Evolutionary conservation across 2,888 invertebrate species (phyloP).

Genomic region (Mythimna albipuncta): DNA sequence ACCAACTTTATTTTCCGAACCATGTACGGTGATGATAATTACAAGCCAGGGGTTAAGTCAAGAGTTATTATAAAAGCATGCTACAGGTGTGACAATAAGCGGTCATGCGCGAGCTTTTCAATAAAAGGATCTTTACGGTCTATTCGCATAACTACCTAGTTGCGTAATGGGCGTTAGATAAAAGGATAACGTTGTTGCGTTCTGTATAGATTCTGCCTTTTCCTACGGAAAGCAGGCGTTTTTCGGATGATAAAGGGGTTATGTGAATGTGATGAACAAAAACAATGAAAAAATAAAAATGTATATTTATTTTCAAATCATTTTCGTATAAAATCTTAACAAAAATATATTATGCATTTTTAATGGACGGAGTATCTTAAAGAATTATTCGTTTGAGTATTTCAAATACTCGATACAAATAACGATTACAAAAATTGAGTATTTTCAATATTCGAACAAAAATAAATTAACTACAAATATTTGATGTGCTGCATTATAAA

Average conservation of each 20-base stretch:
- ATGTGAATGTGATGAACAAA: conserved; percentile 5
- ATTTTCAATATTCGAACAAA: conserved; percentile 18
- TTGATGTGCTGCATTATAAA: conserved; percentile 19
- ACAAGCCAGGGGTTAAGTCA: no score
- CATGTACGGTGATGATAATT: no score
- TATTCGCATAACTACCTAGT: no score
- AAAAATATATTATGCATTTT: conserved; percentile 28
- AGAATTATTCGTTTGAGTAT: conserved; percentile 27
- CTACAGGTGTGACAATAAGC: no score
- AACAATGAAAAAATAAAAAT: background rate
- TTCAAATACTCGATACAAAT: conserved; percentile 8
- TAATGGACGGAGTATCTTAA: conserved; percentile 41
- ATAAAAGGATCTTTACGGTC: no score
- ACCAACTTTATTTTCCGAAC: no score
- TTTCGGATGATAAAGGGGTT: background rate
- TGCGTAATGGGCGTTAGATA: no score
- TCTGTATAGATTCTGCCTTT: background rate
- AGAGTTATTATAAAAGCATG: no score
- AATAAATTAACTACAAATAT: conserved; percentile 12
- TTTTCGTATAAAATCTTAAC: conserved; percentile 15
- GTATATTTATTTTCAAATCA: conserved; percentile 11
- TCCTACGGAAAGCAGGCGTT: background rate
- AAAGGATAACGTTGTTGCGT: no score
- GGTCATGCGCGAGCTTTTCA: no score
- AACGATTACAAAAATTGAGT: conserved; percentile 10